These are phyloP conservation scores for Dicyrtomina minuta DNA, from an alignment of 2,888 invertebrate species.

Conservation along the genomic window DNA sequence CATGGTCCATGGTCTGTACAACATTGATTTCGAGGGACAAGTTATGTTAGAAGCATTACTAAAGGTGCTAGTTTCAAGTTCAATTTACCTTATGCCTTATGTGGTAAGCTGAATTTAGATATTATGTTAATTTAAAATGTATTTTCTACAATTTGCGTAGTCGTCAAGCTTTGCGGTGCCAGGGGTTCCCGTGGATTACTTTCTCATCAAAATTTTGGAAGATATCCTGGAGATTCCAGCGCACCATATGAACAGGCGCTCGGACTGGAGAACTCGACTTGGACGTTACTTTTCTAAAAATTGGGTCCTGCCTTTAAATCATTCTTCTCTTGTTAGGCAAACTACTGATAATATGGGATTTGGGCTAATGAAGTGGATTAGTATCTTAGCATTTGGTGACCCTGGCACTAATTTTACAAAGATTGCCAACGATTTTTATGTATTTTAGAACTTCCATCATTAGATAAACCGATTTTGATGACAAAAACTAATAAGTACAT, in stretches of 20 bases:
- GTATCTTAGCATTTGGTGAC: not conserved
- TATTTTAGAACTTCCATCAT: too few relatives aligned
- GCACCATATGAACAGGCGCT: not conserved
- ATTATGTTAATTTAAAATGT: not conserved
- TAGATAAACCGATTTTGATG: too few relatives aligned
- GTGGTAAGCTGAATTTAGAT: too few relatives aligned
- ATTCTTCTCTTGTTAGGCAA: not conserved
- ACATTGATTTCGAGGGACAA: slow-evolving; percentile 5
- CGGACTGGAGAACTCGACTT: not conserved
- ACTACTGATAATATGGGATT: not conserved
- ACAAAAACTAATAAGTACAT: too few relatives aligned
- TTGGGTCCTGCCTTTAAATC: not conserved
- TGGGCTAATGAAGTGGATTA: not conserved
- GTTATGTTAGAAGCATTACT: slow-evolving; percentile 2
- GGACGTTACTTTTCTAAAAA: not conserved
- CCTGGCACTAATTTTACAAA: not conserved
- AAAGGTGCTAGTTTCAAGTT: not conserved
- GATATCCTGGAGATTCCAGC: not conserved
- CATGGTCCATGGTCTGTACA: not conserved
- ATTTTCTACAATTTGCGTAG: too few relatives aligned
- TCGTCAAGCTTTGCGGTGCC: not conserved
- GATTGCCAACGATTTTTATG: not conserved
- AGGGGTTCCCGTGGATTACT: not conserved
- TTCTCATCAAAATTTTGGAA: not conserved
- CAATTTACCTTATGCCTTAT: not conserved